A percentile compares a stretch with the other conserved stretches of the same genome.
These are phyloP conservation scores for Cerceris rybyensis DNA, from an alignment of 2,888 invertebrate genomes.

Conservation along the genomic window DNA sequence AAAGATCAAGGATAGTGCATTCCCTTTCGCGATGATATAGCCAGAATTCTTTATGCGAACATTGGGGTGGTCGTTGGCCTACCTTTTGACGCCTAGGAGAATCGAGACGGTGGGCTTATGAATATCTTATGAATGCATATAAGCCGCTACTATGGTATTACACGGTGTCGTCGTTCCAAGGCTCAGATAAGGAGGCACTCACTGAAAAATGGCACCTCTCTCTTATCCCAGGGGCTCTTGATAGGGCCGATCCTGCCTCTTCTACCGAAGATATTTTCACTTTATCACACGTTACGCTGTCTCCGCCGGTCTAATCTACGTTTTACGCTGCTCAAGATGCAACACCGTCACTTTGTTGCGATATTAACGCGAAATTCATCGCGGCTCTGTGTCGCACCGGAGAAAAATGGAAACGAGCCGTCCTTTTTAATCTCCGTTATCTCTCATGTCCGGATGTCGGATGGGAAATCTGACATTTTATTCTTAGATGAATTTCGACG, in stretches of 20 bases:
- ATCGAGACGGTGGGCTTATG: slow-evolving; percentile 66
- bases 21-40: slow-evolving; percentile 4
- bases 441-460: not conserved
- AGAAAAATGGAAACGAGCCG: slow-evolving; percentile 9
- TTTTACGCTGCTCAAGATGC: slow-evolving; percentile 29
- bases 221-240: slow-evolving; percentile 47
- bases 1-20: not conserved
- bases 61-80: slow-evolving; percentile 42
- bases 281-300: slow-evolving; percentile 54
- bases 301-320: slow-evolving; percentile 45
- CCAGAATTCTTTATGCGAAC: slow-evolving; percentile 49
- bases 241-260: slow-evolving; percentile 50
- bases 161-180: slow-evolving; percentile 63
- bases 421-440: slow-evolving; percentile 21
- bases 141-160: slow-evolving; percentile 66
- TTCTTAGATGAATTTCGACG: too few species aligned
- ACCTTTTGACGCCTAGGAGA: slow-evolving; percentile 53
- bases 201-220: slow-evolving; percentile 61
- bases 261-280: slow-evolving; percentile 57
- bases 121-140: slow-evolving; percentile 76
- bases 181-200: slow-evolving; percentile 46
- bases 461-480: not conserved
- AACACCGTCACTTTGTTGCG: slow-evolving; percentile 34
- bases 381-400: not conserved
- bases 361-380: slow-evolving; percentile 53